Conservation (phyloP, 2,797 vertebrate genomes). For the Oreochromis grahami region DNA sequence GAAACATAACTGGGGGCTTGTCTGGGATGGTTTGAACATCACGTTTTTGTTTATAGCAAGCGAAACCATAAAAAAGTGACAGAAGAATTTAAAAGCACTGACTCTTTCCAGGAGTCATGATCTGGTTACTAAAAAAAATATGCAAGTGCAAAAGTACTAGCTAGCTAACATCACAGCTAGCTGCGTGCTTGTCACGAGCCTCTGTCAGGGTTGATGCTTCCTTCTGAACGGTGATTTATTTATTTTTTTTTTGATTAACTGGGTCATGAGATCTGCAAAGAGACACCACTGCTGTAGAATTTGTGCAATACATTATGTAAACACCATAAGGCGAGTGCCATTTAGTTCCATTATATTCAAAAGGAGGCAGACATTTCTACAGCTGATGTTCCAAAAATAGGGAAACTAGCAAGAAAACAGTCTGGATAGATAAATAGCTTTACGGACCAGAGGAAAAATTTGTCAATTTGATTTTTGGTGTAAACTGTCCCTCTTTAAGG, state of each 20-base stretch:
- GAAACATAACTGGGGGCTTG: not conserved
- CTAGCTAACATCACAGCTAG: not conserved
- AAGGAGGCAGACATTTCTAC: not conserved
- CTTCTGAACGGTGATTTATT: accelerated
- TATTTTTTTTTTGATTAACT: not conserved
- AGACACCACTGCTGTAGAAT: not conserved
- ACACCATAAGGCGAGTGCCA: not conserved
- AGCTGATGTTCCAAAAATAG: not conserved
- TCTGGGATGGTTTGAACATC: not conserved
- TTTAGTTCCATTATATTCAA: not conserved
- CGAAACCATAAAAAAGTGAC: not conserved
- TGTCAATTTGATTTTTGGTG: not conserved
- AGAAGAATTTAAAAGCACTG: not conserved
- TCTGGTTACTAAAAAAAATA: not conserved
- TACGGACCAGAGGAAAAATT: not conserved
- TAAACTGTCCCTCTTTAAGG: not conserved
- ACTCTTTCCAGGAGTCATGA: not conserved
- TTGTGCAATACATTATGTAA: not conserved
- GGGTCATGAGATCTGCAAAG: not conserved
- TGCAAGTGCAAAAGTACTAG: not conserved
- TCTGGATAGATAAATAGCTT: not conserved
- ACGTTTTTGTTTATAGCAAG: not conserved
- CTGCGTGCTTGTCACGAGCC: not conserved
- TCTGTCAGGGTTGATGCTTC: not conserved
- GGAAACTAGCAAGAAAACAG: not conserved